A percentile compares a stretch with the other conserved stretches of the same genome.
These are phyloP conservation scores for Alauda arvensis DNA, from an alignment of 2,797 vertebrate species.

Conservation along the genomic window DNA sequence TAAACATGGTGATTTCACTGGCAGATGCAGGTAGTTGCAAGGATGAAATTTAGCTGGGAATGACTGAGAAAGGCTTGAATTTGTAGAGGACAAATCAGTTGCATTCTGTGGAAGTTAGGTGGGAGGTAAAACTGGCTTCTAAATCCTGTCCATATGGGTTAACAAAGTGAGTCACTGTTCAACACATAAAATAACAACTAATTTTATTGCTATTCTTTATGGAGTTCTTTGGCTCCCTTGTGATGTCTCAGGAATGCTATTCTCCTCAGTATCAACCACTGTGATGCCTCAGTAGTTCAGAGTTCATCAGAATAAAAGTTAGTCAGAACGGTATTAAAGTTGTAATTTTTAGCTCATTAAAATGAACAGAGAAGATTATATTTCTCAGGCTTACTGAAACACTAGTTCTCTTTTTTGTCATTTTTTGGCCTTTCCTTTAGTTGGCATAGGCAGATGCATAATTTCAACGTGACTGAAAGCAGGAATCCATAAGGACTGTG, in stretches of 20 bases:
- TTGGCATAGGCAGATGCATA: background rate
- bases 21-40: background rate
- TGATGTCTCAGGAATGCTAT: background rate
- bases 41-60: background rate
- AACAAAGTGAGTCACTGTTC: constrained; percentile 6
- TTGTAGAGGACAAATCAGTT: background rate
- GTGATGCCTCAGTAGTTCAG: background rate
- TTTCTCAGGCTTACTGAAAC: background rate
- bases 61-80: background rate
- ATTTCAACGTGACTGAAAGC: background rate
- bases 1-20: background rate
- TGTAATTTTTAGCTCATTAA: background rate
- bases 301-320: background rate
- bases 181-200: background rate
- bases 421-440: background rate
- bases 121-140: background rate
- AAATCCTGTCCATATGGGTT: background rate
- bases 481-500: background rate
- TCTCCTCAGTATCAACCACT: background rate
- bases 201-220: background rate
- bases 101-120: background rate
- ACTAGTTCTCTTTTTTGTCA: background rate
- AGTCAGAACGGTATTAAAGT: background rate
- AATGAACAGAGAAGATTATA: background rate
- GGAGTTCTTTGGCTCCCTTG: background rate